Evolutionary conservation across 2,797 vertebrate species (phyloP), one percentile per base, ranked within the genome.

Genomic region (Threskiornis aethiopicus): DNA sequence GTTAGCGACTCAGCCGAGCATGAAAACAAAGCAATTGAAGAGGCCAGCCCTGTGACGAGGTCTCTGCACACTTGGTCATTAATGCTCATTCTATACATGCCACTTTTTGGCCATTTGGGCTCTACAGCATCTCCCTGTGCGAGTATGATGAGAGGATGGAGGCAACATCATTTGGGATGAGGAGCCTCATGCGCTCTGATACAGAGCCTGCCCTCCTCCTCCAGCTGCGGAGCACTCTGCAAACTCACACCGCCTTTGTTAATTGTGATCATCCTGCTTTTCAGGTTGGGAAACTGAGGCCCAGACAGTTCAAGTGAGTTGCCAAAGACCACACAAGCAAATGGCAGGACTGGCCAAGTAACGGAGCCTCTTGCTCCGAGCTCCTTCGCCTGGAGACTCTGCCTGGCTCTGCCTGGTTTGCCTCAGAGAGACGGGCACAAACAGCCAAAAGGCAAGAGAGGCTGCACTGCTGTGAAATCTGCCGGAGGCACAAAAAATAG

Each of bases 21-120:
- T 24, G 71, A 94, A 95, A 96, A 95, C 95, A 96, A 93, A 82
- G 94, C 93, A 89, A 90, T 95, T 3, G 33, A 41, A 29, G 90
- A 66, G 95, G 90, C 77, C 91, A 59, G 83, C 2, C 5, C 62
- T 33, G 37, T 16, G 25, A 28, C 11, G 79, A 58, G 57, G 61
- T 18, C 58, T 86, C 61, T 69, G 72, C 84, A 73, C 16, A 1
- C 81, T 10, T 6, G 55, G 51, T 31, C 84, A 20, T 87, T 82
- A 90, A 47, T 28, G 16, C 37, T 67, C 18, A 1, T 11, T 61
- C 76, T 47, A 3, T 24, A 29, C 58, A 35, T 4, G 78, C 70
- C 86, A 54, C 67, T 92, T 89, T n/a, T 55, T 35, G 84, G 78
- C 81, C 90, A 77, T 91, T 89, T 88, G 75, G 75, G 42, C 94